Conservation (phyloP, 2,888 invertebrate species). For the Caenorhabditis afra region DNA sequence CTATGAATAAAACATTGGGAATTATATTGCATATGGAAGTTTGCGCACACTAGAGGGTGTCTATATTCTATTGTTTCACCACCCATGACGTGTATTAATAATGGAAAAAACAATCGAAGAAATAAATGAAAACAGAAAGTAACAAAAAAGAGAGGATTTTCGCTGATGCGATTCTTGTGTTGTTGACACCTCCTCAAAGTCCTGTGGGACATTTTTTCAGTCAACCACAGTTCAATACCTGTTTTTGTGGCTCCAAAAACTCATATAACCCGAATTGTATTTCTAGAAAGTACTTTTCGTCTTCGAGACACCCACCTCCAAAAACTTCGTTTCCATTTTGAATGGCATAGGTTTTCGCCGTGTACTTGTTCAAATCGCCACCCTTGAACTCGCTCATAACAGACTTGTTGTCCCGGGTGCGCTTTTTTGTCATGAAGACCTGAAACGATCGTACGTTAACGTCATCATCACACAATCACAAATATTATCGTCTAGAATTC, state of each 20-base stretch:
- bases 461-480: neutral
- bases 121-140: constrained; percentile 21
- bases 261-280: no score
- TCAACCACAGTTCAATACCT: neutral
- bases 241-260: no score
- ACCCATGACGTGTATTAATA: constrained; percentile 27
- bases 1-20: constrained; percentile 32
- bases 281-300: no score
- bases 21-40: constrained; percentile 34
- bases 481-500: no score
- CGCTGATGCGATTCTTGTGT: no score
- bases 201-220: no score
- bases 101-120: no score
- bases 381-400: constrained; percentile 77
- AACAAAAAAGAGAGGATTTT: neutral
- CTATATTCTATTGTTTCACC: constrained; percentile 29
- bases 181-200: no score
- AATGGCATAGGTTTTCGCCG: constrained; percentile 78
- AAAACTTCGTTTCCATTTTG: constrained; percentile 80
- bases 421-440: constrained; percentile 80
- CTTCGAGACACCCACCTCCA: constrained; percentile 71
- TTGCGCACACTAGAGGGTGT: constrained; percentile 30
- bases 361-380: constrained; percentile 80
- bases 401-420: constrained; percentile 77
- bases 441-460: constrained; percentile 62